Conservation (phyloP, 2,888 invertebrate species). For the Synanthedon formicaeformis region DNA sequence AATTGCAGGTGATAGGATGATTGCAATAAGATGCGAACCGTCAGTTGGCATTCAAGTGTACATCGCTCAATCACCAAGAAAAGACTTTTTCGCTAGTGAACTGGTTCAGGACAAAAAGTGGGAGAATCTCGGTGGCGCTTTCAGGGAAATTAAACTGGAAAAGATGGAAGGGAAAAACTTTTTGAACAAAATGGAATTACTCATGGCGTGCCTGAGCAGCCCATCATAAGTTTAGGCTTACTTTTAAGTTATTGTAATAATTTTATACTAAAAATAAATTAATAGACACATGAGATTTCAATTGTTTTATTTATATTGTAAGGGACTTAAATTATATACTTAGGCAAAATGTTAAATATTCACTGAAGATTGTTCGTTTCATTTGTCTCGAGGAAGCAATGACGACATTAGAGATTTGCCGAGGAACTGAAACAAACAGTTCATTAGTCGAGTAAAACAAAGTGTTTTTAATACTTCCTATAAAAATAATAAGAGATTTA, state of each 20-base stretch:
- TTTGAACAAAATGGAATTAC: conserved; percentile 93
- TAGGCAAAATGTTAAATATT: conserved; percentile 67
- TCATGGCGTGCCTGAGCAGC: conserved; percentile 90
- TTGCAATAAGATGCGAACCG: conserved; percentile 91
- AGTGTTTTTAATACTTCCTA: too few relatives aligned
- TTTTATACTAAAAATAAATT: conserved; percentile 13
- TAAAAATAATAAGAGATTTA: too few relatives aligned
- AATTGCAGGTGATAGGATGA: conserved; percentile 77
- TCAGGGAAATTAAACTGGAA: conserved; percentile 89
- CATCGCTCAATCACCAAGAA: conserved; percentile 88
- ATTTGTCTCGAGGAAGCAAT: conserved; percentile 40
- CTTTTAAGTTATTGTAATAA: conserved; percentile 8
- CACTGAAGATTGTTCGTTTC: conserved; percentile 67
- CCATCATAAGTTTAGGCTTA: conserved; percentile 55
- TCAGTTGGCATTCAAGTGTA: conserved; percentile 90
- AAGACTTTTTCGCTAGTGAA: conserved; percentile 88
- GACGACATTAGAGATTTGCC: conserved; percentile 42
- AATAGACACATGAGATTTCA: conserved; percentile 24
- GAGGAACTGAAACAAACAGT: conserved; percentile 48
- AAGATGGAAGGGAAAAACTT: conserved; percentile 97
- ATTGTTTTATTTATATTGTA: conserved; percentile 44
- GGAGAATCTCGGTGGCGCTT: conserved; percentile 94
- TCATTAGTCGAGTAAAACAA: too few relatives aligned
- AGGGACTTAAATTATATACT: conserved; percentile 60
- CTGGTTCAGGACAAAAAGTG: conserved; percentile 91